Conservation (phyloP, 2,888 invertebrate species). For the Anthrax anthrax region DNA sequence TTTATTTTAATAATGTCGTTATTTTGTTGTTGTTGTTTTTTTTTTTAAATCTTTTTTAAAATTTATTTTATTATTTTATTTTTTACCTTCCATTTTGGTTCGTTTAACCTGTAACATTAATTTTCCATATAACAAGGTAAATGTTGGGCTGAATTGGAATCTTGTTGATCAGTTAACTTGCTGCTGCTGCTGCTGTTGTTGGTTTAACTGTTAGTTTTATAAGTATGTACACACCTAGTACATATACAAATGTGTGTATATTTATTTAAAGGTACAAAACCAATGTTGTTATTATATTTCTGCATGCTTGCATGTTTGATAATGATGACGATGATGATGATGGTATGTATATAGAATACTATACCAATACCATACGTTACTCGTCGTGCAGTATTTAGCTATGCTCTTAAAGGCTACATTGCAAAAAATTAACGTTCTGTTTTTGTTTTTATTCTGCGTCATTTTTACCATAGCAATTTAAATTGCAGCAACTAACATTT, state of each 20-base stretch:
- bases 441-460: too few relatives aligned
- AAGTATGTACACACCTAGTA: too few relatives aligned
- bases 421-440: too few relatives aligned
- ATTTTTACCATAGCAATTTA: not conserved
- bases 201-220: not conserved
- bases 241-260: too few relatives aligned
- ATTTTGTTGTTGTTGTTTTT: not conserved
- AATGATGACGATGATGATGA: too few relatives aligned
- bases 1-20: not conserved
- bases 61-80: not conserved
- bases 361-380: too few relatives aligned
- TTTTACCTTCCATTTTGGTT: not conserved
- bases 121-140: not conserved
- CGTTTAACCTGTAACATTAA: not conserved
- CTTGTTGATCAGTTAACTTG: not conserved
- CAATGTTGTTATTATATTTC: too few relatives aligned
- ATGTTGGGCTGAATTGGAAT: not conserved
- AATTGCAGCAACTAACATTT: not conserved
- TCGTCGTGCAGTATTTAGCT: too few relatives aligned
- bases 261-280: too few relatives aligned
- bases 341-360: too few relatives aligned
- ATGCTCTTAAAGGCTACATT: too few relatives aligned
- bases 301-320: too few relatives aligned
- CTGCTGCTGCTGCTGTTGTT: not conserved
- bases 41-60: not conserved